Evolutionary conservation across 2,797 vertebrate genomes (phyloP).

Genomic region (Cossypha polioptera): DNA sequence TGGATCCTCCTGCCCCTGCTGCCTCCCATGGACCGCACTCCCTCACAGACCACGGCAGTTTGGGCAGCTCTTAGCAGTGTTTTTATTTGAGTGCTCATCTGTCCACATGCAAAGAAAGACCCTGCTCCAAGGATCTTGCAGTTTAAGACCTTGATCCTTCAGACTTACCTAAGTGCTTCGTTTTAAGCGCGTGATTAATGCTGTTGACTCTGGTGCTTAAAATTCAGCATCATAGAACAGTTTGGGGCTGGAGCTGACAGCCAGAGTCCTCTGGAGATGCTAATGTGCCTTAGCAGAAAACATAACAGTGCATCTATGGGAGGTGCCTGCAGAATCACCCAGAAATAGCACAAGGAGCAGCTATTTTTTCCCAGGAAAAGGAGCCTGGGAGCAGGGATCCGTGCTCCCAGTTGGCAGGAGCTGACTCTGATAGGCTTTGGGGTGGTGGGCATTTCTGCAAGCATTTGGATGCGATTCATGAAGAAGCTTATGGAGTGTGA

Average conservation of each 20-base stretch:
- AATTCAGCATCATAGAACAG: slow-evolving; percentile 32
- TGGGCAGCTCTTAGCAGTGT: background rate
- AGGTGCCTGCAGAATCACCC: slow-evolving; percentile 50
- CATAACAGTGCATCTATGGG: slow-evolving; percentile 38
- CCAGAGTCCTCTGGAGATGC: slow-evolving; percentile 26
- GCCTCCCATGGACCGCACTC: background rate
- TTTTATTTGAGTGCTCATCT: background rate
- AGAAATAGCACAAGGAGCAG: slow-evolving; percentile 49
- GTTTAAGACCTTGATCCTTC: slow-evolving; percentile 40
- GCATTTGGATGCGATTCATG: background rate
- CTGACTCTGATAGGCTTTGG: background rate
- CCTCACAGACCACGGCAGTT: background rate
- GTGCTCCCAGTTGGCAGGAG: background rate
- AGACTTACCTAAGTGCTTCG: background rate
- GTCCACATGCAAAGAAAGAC: background rate
- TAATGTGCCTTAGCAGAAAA: slow-evolving; percentile 50
- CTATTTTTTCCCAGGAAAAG: slow-evolving; percentile 41
- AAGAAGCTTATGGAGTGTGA: background rate
- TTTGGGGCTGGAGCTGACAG: slow-evolving; percentile 50
- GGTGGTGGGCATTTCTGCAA: background rate
- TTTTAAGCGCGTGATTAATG: background rate
- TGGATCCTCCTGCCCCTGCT: background rate
- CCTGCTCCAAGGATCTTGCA: background rate
- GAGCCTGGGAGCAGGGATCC: slow-evolving; percentile 14
- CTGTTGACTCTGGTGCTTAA: slow-evolving; percentile 54